These are phyloP conservation scores for Automeris io DNA, from an alignment of 2,888 invertebrate species.

Conservation along the genomic window DNA sequence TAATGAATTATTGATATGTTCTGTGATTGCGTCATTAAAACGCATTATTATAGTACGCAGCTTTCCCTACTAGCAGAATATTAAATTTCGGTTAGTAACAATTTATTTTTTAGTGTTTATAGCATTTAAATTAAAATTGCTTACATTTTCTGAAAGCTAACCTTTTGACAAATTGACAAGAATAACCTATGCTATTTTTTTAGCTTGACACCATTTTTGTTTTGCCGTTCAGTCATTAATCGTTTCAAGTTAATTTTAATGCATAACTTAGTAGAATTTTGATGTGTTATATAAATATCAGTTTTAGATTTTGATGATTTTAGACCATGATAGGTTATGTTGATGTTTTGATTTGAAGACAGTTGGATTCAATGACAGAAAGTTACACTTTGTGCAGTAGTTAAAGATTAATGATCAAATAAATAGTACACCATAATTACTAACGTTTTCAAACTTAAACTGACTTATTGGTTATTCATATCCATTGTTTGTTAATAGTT, in stretches of 20 bases:
- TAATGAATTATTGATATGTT: slow-evolving; percentile 55
- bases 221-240: slow-evolving; percentile 43
- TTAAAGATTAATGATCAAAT: no score
- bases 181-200: slow-evolving; percentile 61
- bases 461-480: neutral
- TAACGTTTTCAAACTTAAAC: neutral
- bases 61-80: neutral
- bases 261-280: slow-evolving; percentile 4
- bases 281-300: slow-evolving; percentile 11
- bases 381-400: no score
- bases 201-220: slow-evolving; percentile 70
- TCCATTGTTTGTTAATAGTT: neutral
- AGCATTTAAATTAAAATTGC: slow-evolving; percentile 20
- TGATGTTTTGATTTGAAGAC: slow-evolving; percentile 65
- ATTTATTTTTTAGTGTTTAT: slow-evolving; percentile 15
- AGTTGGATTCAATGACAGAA: slow-evolving; percentile 5
- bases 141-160: slow-evolving; percentile 32
- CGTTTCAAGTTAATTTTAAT: slow-evolving; percentile 27
- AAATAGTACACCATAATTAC: slow-evolving; percentile 2
- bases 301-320: neutral
- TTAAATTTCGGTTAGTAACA: neutral
- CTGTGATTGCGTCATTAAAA: slow-evolving; percentile 73
- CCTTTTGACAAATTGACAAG: slow-evolving; percentile 60
- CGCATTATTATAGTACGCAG: slow-evolving; percentile 37
- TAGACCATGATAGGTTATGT: slow-evolving; percentile 55